phyloP scores from a whole-genome alignment of 2,888 invertebrate species.

The Melinaea menophilus region DNA sequence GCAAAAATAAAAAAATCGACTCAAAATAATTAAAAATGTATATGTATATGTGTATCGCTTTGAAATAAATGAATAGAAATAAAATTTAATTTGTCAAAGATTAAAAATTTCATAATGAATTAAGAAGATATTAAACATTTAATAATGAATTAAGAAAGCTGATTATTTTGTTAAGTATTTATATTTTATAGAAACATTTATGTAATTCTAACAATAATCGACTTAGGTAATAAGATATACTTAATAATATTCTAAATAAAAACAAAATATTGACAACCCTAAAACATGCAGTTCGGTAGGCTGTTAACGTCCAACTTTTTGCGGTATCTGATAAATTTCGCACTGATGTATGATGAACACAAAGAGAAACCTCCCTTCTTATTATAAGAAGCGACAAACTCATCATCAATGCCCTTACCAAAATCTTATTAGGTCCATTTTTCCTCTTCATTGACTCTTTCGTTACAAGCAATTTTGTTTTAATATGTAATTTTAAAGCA shows the following conservation, averaged over 20 bases:
- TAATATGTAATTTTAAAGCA: conserved; percentile 10
- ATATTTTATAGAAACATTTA: too few relatives aligned
- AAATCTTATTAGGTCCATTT: conserved; percentile 26
- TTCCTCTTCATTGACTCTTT: conserved; percentile 28
- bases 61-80: too few relatives aligned
- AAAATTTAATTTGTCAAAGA: too few relatives aligned
- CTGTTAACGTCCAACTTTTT: conserved; percentile 49
- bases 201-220: too few relatives aligned
- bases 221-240: too few relatives aligned
- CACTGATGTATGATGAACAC: conserved; percentile 50
- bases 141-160: too few relatives aligned
- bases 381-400: conserved; percentile 38
- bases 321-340: conserved; percentile 57
- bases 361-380: conserved; percentile 49
- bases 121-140: too few relatives aligned
- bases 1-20: not conserved
- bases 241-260: too few relatives aligned
- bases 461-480: conserved; percentile 20
- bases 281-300: conserved; percentile 33
- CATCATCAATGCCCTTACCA: conserved; percentile 29
- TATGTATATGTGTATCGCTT: too few relatives aligned
- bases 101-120: too few relatives aligned
- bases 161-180: too few relatives aligned
- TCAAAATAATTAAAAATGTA: not conserved
- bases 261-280: conserved; percentile 22